Evolutionary conservation across 2,888 invertebrate genomes (phyloP), one percentile per base, ranked within the genome.

Genomic region (Scaptomyza parva): DNA sequence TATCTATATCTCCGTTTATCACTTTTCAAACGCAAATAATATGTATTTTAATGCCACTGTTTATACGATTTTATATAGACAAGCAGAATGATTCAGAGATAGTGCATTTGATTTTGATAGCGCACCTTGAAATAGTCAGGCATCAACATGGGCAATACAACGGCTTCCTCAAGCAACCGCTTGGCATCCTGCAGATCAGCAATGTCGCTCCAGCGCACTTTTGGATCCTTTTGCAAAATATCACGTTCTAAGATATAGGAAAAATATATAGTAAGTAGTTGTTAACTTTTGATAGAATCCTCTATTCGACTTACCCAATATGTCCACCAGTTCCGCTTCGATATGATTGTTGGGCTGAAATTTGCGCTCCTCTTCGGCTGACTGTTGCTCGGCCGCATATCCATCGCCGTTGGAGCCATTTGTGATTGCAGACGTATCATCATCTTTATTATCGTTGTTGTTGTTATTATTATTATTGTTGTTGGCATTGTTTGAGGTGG

Each of bases 71-170:
- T 6, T 6, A 6, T 6, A 24, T 24, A 26, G 2, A 37, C 8
- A 6, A 18, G 8, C 44, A 47, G 33, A 26, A 53, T 73, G 67
- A 67, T 41, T 76, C 74, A 74, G 20, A 74, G 20, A 8, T 12
- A 5, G 9, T 20, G 12, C 20, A 35, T 20, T 2, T 53, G 37
- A 44, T 22, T 22, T 3, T 14, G 41, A 45, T 68, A 76, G 81
- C 86, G 86, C 92, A 96, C 98, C 93, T 96, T 98, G 92, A 99
- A 99, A 92, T 97, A 99, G 89, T 99, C 98, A 1, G 99, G 99
- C 96, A 99, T 98, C 94, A 97, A 95, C 95, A 99, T 96, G 2
- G 99, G 99, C 88, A 99, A 93, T 37, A 99, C 98, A 8, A 99
- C 98, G 26, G 99, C 99, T 92, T 99, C 99, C 91, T 99, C 98